Percentiles rank a stretch among this genome's conserved stretches.
These are phyloP conservation scores for Poecilia velifera DNA, from an alignment of 2,797 vertebrate genomes.

Conservation along the genomic window DNA sequence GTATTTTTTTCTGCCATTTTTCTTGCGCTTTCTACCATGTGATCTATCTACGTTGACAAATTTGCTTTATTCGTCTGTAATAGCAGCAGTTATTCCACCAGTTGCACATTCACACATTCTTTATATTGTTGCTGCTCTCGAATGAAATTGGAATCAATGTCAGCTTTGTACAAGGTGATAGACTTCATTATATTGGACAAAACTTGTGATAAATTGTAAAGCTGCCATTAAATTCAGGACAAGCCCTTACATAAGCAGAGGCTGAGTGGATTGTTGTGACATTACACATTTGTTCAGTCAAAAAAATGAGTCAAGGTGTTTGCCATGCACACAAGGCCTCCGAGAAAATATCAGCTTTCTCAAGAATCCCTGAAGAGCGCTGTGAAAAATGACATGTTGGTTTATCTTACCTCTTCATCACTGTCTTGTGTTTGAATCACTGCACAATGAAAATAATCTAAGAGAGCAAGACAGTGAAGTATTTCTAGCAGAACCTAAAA, in stretches of 20 bases:
- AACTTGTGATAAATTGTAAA: slow-evolving; percentile 68
- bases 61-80: slow-evolving; percentile 35
- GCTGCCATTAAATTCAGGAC: slow-evolving; percentile 84
- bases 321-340: slow-evolving; percentile 43
- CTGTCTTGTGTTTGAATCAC: slow-evolving; percentile 19
- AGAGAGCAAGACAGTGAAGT: background rate
- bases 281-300: slow-evolving; percentile 85
- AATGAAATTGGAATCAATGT: slow-evolving; percentile 68
- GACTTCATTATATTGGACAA: slow-evolving; percentile 70
- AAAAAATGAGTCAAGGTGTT: slow-evolving; percentile 84
- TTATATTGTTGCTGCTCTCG: slow-evolving; percentile 55
- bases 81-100: slow-evolving; percentile 40
- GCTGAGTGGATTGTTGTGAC: slow-evolving; percentile 88
- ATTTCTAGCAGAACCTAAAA: background rate
- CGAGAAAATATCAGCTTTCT: slow-evolving; percentile 62
- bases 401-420: slow-evolving; percentile 29
- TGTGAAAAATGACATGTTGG: slow-evolving; percentile 56
- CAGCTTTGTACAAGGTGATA: slow-evolving; percentile 77
- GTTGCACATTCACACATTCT: slow-evolving; percentile 44
- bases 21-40: slow-evolving; percentile 14
- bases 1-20: slow-evolving; percentile 10
- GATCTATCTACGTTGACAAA: slow-evolving; percentile 18
- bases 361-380: slow-evolving; percentile 52
- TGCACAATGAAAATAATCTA: slow-evolving; percentile 16
- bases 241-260: slow-evolving; percentile 90